Evolutionary conservation across 2,113 vertebrate genomes (phyloP).

Genomic region (Calidris pygmaea): DNA sequence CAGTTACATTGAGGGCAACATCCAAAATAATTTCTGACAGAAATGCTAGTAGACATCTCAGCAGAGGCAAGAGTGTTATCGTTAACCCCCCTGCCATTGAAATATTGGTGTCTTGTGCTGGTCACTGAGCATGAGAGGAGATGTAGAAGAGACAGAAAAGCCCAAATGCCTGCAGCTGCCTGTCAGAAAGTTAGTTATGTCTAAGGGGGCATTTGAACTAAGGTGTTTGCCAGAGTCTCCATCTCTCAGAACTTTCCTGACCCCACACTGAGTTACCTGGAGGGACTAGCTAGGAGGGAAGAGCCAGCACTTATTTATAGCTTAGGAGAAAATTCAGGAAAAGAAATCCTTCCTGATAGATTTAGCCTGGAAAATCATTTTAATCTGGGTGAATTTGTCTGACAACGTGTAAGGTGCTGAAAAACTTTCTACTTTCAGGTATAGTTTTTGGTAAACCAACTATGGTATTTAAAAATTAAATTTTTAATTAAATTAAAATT

Average conservation of each 20-base stretch:
- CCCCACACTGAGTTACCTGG: background rate
- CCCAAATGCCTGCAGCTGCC: background rate
- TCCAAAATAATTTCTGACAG: background rate
- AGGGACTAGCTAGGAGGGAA: background rate
- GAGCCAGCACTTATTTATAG: background rate
- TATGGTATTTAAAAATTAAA: background rate
- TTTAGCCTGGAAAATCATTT: background rate
- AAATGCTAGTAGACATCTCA: background rate
- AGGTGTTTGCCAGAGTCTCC: background rate
- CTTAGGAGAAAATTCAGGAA: background rate
- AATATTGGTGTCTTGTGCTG: background rate
- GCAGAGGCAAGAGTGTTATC: background rate
- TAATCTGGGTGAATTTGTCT: background rate
- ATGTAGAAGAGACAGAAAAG: background rate
- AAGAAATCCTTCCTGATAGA: background rate
- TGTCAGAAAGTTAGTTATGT: background rate
- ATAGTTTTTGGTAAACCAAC: background rate
- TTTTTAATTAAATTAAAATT: too few species aligned
- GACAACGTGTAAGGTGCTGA: background rate
- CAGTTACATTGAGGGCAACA: background rate
- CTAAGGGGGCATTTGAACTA: background rate
- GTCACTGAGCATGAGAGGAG: background rate
- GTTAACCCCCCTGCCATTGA: background rate
- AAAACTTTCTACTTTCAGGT: background rate
- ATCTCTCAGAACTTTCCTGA: background rate